Base-by-base conservation (phyloP, 2,113 vertebrate genomes). In the Archilochus colubris region DNA sequence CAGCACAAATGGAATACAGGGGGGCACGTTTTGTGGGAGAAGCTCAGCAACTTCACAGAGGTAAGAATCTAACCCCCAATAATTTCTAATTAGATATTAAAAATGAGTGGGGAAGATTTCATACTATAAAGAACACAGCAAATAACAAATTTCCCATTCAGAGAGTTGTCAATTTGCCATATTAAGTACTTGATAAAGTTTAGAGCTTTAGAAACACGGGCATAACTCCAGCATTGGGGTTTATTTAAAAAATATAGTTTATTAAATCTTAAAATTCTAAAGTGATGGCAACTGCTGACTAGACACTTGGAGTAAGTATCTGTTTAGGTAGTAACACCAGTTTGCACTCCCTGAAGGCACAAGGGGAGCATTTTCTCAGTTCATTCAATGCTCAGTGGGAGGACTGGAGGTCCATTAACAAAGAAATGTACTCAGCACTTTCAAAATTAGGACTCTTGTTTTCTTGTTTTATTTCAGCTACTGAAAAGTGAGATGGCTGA, bases 361-460 rank as follows among this genome's bases (percentile, higher is more conserved):
- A 96, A 93, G 95, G 82, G 66, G 23, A 90, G 38, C 55, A 33
- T 77, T 95, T 82, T 94, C 72, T 88, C 72, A 61, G 30, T 63
- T 86, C 86, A 38, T 44, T 63, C 43, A 14, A 38, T 50, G 51
- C 63, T 80, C 59, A 70, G 72, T 15, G 63, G 51, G 67, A 74
- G 33, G 31, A 90, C 82, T 91, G 68, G 50, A 91, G 74, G 59
- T 70, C 82, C 88, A 66, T 86, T 86, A 88, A 90, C 59, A 96
- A 88, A 69, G 55, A 66, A 55, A 93, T 80, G 59, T 77, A n/a
- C 31, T 59, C 18, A 0, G 48, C 0, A 0, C 58, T 93, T 88
- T 43, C 50, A 43, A 69, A 91, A 95, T 84, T 95, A 91, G 63
- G 31, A 51, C 46, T 91, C 54, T 58, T 91, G 59, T 83, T 70